A percentile compares a stretch with the other conserved stretches of the same genome.
Conservation (phyloP, 2,888 invertebrate genomes). For the Thymelicus lineola region DNA sequence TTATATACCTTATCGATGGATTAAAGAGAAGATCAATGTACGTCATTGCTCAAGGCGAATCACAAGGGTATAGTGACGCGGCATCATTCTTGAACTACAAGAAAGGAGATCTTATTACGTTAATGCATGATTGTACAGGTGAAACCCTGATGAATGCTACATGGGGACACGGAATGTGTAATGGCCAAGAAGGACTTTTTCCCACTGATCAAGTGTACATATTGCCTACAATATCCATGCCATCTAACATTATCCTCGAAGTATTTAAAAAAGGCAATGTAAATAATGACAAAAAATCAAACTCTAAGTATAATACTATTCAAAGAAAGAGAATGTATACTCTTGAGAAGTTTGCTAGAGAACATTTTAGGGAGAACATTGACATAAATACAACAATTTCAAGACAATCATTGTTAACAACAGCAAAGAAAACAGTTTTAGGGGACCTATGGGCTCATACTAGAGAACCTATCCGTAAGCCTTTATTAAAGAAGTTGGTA, state of each 20-base stretch:
- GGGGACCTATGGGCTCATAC: slow-evolving; percentile 94
- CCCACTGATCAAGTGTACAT: slow-evolving; percentile 95
- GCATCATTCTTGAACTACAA: slow-evolving; percentile 85
- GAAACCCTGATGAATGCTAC: slow-evolving; percentile 89
- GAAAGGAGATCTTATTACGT: slow-evolving; percentile 93
- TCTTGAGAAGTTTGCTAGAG: slow-evolving; percentile 92
- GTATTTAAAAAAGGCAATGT: slow-evolving; percentile 86
- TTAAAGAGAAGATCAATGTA: slow-evolving; percentile 94
- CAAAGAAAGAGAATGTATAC: slow-evolving; percentile 91
- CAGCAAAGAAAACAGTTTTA: slow-evolving; percentile 86
- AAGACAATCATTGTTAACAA: slow-evolving; percentile 87
- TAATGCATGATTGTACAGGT: slow-evolving; percentile 91
- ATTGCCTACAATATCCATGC: slow-evolving; percentile 92
- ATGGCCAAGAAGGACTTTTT: slow-evolving; percentile 91
- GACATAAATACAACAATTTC: slow-evolving; percentile 82
- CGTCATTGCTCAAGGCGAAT: slow-evolving; percentile 89
- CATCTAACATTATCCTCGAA: slow-evolving; percentile 88
- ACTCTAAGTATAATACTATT: slow-evolving; percentile 82
- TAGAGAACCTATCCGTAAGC: slow-evolving; percentile 92
- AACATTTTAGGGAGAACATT: slow-evolving; percentile 89
- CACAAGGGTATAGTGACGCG: slow-evolving; percentile 82
- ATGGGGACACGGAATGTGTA: slow-evolving; percentile 90
- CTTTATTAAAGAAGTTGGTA: slow-evolving; percentile 90
- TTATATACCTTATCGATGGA: slow-evolving; percentile 94
- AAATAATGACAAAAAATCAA: slow-evolving; percentile 69